Percentiles rank a stretch among this genome's conserved stretches.
phyloP scores from a whole-genome alignment of 2,888 invertebrate genomes.

The Schizotus pectinicornis region DNA sequence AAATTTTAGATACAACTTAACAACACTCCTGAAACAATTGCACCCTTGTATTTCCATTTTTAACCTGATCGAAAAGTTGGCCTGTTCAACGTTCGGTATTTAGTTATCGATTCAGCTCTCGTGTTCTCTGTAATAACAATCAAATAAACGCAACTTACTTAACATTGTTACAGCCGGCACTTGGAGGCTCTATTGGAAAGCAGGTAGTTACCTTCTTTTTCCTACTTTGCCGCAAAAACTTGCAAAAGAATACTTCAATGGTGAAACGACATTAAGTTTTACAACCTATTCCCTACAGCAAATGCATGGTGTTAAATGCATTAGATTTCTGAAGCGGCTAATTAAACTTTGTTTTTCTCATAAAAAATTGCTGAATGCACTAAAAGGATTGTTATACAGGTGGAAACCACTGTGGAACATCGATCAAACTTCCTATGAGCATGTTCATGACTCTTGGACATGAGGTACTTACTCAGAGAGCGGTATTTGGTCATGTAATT shows the following conservation, averaged over 20 bases:
- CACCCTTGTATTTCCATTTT: neutral
- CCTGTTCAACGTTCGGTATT: neutral
- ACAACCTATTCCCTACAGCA: conserved; percentile 19
- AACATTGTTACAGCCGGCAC: conserved; percentile 42
- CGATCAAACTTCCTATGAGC: too few relatives aligned
- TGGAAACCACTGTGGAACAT: too few relatives aligned
- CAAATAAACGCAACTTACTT: conserved; percentile 47
- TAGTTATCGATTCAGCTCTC: conserved; percentile 36
- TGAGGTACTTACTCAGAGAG: too few relatives aligned
- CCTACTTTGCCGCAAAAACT: conserved; percentile 28
- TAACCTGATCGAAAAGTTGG: conserved; percentile 1
- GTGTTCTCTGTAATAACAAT: conserved; percentile 44
- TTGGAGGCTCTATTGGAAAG: conserved; percentile 40
- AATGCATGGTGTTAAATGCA: conserved; percentile 2
- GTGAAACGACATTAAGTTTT: conserved; percentile 14
- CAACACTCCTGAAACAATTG: too few relatives aligned
- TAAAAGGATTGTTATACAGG: too few relatives aligned
- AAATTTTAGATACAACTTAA: too few relatives aligned
- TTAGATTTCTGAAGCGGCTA: neutral
- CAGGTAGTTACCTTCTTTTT: conserved; percentile 39
- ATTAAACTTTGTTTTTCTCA: too few relatives aligned
- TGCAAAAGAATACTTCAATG: conserved; percentile 12
- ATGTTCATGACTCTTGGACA: too few relatives aligned
- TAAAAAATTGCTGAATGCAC: too few relatives aligned
- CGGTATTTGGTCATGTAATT: too few relatives aligned